Evolutionary conservation across 2,797 vertebrate genomes (phyloP), one percentile per base, ranked within the genome.

Genomic region (Spinus olivaceus): DNA sequence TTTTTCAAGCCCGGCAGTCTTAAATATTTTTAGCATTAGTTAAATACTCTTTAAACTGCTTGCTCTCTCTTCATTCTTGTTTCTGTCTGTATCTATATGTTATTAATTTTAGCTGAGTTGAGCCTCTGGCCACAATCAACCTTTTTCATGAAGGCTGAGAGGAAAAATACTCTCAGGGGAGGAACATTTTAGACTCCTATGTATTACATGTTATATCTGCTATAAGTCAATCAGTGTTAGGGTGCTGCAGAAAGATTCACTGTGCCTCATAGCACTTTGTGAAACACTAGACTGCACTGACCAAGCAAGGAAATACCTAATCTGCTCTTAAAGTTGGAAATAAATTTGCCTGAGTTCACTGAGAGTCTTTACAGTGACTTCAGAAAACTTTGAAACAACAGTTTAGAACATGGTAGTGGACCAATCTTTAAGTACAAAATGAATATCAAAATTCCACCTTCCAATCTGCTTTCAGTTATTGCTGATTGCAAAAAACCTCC

Each of bases 91-190:
- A 53, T 35, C 18, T 86, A 54, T 25, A 61, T 50, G 27, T 39
- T 87, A 27, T 57, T 90, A 70, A 74, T 90, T 78, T 88, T 74
- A 60, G 30, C 41, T 86, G 5, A 44, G 18, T 65, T 83, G 37
- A 70, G 64, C 60, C 47, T 92, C 44, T 85, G 42, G 59, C 47
- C 47, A 73, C 24, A 72, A 54, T 78, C 80, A 71, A 83, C 13
- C 2, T 66, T 91, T 91, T 67, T 57, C 12, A 25, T 69, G 47
- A 72, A 76, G 23, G 66, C 47, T 81, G 19, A 44, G 24, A 56
- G 10, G 12, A 59, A 42, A 72, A 6, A 4, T n/a, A 1, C n/a
- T 6, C 49, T 27, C 2, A 0, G 1, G 8, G 22, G 3, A 6
- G 12, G 47, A 81, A 6, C 3, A 51, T 66, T 90, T 86, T 60